Percentiles rank a stretch among this genome's conserved stretches.
These are phyloP conservation scores for Dolichotis patagonum DNA, from an alignment of 2,113 vertebrate species.

Conservation along the genomic window DNA sequence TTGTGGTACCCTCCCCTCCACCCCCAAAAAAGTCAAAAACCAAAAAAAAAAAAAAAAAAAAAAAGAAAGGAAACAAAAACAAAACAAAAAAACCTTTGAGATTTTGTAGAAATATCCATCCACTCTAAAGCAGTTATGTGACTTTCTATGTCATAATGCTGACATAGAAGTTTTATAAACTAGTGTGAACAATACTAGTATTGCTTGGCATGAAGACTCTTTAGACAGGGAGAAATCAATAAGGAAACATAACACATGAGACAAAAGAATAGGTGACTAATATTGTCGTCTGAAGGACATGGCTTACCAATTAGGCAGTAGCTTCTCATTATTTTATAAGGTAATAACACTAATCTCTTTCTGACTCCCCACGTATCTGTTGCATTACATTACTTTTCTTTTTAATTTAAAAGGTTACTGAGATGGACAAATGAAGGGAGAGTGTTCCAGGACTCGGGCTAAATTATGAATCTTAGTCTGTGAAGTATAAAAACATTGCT, in stretches of 20 bases:
- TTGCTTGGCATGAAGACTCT: slow-evolving; percentile 25
- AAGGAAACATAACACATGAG: slow-evolving; percentile 44
- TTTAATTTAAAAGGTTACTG: slow-evolving; percentile 44
- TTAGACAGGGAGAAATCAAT: not conserved
- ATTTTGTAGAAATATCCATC: not conserved
- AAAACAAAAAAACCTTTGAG: not conserved
- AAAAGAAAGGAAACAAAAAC: too few relatives aligned
- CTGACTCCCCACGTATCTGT: not conserved
- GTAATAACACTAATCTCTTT: slow-evolving; percentile 39
- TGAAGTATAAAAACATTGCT: not conserved
- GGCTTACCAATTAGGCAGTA: slow-evolving; percentile 31
- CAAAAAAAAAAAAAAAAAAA: too few relatives aligned
- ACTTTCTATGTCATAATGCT: not conserved
- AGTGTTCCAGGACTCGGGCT: not conserved
- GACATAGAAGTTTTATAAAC: not conserved
- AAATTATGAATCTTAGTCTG: not conserved
- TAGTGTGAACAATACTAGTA: not conserved
- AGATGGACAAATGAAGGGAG: slow-evolving; percentile 20
- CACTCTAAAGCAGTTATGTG: not conserved
- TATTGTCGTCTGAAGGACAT: not conserved
- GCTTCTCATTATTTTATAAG: slow-evolving; percentile 42
- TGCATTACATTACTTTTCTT: not conserved
- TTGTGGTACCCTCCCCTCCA: too few relatives aligned
- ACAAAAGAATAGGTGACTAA: slow-evolving; percentile 59
- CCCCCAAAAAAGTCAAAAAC: too few relatives aligned